Percentiles rank a stretch among this genome's conserved stretches.
phyloP scores from a whole-genome alignment of 2,797 vertebrate genomes.

The Perodicticus potto region DNA sequence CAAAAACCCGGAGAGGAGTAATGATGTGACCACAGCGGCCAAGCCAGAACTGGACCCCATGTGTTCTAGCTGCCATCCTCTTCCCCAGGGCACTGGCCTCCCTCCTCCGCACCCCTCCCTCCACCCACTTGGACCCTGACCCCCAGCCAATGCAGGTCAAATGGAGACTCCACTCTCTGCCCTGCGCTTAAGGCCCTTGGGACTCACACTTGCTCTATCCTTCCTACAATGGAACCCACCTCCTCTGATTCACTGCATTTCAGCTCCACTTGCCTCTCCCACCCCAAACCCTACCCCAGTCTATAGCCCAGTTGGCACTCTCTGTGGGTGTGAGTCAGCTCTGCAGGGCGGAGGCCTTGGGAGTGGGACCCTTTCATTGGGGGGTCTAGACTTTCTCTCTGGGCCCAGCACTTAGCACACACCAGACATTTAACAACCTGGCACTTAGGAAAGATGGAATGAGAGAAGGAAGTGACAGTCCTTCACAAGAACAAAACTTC shows the following conservation, averaged over 20 bases:
- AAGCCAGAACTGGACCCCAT: background rate
- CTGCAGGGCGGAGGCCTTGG: background rate
- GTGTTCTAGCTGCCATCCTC: background rate
- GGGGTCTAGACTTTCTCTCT: too few relatives aligned
- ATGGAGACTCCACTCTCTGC: background rate
- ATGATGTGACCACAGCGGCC: background rate
- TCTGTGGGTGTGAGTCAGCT: background rate
- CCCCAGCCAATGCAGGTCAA: background rate
- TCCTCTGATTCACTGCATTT: background rate
- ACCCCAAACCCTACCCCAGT: background rate
- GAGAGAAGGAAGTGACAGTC: background rate
- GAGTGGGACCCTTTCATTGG: background rate
- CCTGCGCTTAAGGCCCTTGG: fast-evolving
- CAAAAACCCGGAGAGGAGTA: background rate
- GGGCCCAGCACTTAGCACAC: background rate
- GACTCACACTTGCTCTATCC: background rate
- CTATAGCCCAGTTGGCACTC: background rate
- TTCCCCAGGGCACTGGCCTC: background rate
- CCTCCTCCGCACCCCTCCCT: background rate
- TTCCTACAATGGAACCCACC: background rate
- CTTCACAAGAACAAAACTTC: background rate
- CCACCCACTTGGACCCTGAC: fast-evolving
- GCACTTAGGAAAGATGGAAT: fast-evolving
- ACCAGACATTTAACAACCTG: background rate
- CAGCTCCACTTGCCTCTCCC: background rate